Base-by-base conservation (phyloP, 2,888 invertebrate genomes). In the Dryobota labecula region DNA sequence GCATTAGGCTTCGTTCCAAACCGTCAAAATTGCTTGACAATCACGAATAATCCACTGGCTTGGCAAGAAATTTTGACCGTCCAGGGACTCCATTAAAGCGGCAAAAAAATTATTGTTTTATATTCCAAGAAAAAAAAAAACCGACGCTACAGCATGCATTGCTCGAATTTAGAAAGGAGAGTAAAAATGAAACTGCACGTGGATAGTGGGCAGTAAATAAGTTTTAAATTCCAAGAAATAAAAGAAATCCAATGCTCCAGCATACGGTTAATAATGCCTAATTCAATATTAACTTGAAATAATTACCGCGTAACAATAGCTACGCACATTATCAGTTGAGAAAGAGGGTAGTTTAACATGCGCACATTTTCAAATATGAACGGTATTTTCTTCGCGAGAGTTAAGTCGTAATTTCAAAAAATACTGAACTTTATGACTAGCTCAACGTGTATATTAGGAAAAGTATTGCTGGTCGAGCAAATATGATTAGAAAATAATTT, bases 291-390 rank as follows among this genome's bases (percentile, higher is more conserved):
- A 36, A 49, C 5, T 24, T 24, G 2, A 41, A 41, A 41, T 20
- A 33, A 33, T 3, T 9, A n/a, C 20, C 3, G 20, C 27, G 4
- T 63, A 45, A 43, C 2, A 27, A 20, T 43, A 30, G n/a, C 30
- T 5, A 45, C 1, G 13, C 2, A 45, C n/a, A 9, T 9, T 43
- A 0, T 43, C 60, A 15, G 20, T 43, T 13, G 13, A 27, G 2
- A 53, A 30, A 36, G n/a, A 13, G 43, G 70, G 74, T 74, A 74
- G 69, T 69, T 27, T 0, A 30, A 70, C 41, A 43, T 53, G 2
- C 1, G 2, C 1, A 9, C 0, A 66, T 43, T 54, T 61, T 56
- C 9, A 36, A 36, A 47, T n/a, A 0, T 7, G 0, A 67, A 66
- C 58, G 30, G 27, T 0, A 27, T 18, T 58, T 58, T 33, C 4